Evolutionary conservation across 1,140 invertebrate species (phyloP).

Genomic region (Asbolus verrucosus): DNA sequence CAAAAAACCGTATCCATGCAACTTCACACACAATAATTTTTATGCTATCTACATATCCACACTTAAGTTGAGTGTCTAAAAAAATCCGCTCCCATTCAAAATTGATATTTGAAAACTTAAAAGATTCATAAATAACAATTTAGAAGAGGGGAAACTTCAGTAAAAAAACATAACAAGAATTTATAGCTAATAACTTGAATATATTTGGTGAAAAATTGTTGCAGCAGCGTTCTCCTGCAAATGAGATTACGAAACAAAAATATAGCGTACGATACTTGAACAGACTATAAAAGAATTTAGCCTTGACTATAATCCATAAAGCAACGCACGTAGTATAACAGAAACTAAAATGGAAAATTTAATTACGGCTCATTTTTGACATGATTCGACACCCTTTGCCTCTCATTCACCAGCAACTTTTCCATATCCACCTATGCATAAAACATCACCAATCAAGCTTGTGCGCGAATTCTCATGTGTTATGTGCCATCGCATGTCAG

Average conservation of each 20-base stretch:
- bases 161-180: conserved; percentile 28
- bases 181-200: conserved; percentile 26
- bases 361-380: not conserved
- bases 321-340: not conserved
- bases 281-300: too few relatives aligned
- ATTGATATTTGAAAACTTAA: not conserved
- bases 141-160: not conserved
- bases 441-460: conserved; percentile 10
- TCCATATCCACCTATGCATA: conserved; percentile 4
- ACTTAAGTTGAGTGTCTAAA: too few relatives aligned
- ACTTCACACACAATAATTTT: too few relatives aligned
- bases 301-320: too few relatives aligned
- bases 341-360: not conserved
- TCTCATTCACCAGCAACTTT: not conserved
- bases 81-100: too few relatives aligned
- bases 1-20: too few relatives aligned
- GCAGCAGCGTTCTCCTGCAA: not conserved
- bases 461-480: conserved; percentile 3
- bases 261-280: not conserved
- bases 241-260: conserved; percentile 29
- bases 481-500: conserved; percentile 4
- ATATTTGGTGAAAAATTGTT: conserved; percentile 35
- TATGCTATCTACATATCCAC: too few relatives aligned
- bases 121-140: conserved; percentile 10
- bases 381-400: not conserved